Evolutionary conservation across 1,140 invertebrate species (phyloP).

Genomic region (Musca domestica): DNA sequence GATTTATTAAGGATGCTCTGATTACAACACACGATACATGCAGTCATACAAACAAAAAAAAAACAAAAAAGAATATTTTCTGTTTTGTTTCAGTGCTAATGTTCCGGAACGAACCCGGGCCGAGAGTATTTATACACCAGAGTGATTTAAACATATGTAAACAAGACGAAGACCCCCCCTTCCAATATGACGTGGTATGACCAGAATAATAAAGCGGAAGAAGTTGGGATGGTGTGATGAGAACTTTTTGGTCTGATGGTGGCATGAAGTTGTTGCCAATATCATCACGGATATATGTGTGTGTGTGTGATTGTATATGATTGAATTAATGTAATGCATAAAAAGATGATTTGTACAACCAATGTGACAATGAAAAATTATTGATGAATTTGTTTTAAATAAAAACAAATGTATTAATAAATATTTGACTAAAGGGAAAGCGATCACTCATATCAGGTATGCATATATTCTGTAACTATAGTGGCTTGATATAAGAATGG

Average conservation of each 20-base stretch:
- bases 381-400: conserved; percentile 22
- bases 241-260: no score
- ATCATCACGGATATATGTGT: neutral
- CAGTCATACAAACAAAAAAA: no score
- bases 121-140: neutral
- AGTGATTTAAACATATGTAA: conserved; percentile 6
- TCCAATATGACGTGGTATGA: neutral
- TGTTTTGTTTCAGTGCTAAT: conserved; percentile 1
- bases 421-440: no score
- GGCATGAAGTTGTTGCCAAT: no score
- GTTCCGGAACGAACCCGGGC: neutral
- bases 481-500: no score
- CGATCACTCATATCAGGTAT: no score
- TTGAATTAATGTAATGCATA: neutral
- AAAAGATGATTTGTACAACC: conserved; percentile 16
- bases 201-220: no score
- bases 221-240: no score
- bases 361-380: conserved; percentile 23
- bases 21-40: conserved; percentile 39
- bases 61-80: no score
- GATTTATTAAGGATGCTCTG: conserved; percentile 55
- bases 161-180: no score
- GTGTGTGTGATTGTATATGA: neutral
- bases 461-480: no score
- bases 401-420: neutral